Evolutionary conservation across 2,797 vertebrate genomes (phyloP), one percentile per base, ranked within the genome.

Genomic region (Sebastes hopkinsi): DNA sequence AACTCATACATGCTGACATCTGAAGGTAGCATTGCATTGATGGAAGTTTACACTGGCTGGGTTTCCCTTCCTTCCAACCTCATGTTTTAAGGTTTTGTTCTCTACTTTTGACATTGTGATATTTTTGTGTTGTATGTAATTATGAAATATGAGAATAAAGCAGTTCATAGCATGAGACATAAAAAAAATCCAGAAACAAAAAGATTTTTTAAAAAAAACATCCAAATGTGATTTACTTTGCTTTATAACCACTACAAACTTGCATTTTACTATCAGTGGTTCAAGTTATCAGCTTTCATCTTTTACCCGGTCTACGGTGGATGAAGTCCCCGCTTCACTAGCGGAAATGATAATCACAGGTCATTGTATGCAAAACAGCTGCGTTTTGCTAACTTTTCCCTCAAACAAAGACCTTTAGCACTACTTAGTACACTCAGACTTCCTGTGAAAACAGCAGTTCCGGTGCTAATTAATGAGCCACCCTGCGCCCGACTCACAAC

Each of bases 361-460:
- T 85, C 80, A 92, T 92, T 92, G 86, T 92, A 81, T 90, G 87
- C 22, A 81, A 87, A 92, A n/a, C 20, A 86, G 79, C 70, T 67
- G 70, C 50, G 0, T 84, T 81, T 87, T 68, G 5, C 46, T 25
- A 69, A 82, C 58, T 81, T 90, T 85, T 79, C 64, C 61, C 29
- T 82, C 30, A 79, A 82, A 94, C 92, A 91, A 90, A 89, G 88
- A 80, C 54, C 50, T 76, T 36, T 36, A 85, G 77, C 66, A 38
- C 66, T 42, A 87, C 85, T 91, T 66, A 71, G 88, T 84, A 22
- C 78, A 83, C 67, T 89, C 81, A 81, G 79, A 75, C 89, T 94
- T 95, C 95, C 94, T 93, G 90, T 82, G 79, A 92, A 89, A 92
- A 89, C 90, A 86, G 34, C 30, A 54, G 75, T 89, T 93, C 92